These are phyloP conservation scores for Antennarius striatus DNA, from an alignment of 2,113 vertebrate genomes.

Conservation along the genomic window DNA sequence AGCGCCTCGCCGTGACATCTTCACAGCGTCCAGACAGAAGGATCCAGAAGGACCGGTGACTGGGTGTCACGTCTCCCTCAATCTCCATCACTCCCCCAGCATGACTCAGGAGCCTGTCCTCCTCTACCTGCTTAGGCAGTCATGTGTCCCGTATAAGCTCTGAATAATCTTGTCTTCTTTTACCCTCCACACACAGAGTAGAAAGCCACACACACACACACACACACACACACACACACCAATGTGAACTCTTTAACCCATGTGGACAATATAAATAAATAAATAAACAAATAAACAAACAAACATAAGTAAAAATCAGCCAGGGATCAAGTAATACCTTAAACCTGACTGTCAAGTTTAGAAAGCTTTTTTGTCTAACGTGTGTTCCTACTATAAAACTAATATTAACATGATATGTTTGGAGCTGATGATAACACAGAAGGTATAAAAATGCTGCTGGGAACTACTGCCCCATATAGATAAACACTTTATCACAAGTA, in stretches of 20 bases:
- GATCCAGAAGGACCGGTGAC: not conserved
- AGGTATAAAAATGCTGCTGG: not conserved
- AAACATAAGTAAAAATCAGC: too few relatives aligned
- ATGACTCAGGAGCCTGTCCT: constrained; percentile 47
- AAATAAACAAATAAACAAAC: too few relatives aligned
- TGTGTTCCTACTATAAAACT: too few relatives aligned
- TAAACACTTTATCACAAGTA: too few relatives aligned
- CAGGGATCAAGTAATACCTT: too few relatives aligned
- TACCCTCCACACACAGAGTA: not conserved
- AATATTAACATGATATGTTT: too few relatives aligned
- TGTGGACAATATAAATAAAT: not conserved
- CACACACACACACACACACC: not conserved
- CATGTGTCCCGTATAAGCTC: constrained; percentile 42
- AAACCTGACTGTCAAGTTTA: too few relatives aligned
- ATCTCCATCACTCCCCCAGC: not conserved
- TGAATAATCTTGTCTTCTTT: constrained; percentile 22
- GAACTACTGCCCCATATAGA: not conserved
- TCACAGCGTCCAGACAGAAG: too few relatives aligned
- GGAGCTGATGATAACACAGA: not conserved
- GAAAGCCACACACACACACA: not conserved
- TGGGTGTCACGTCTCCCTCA: not conserved
- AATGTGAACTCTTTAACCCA: not conserved
- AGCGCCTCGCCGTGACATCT: too few relatives aligned
- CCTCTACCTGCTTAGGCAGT: constrained; percentile 11
- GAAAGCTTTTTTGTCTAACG: too few relatives aligned